Percentiles rank a stretch among this genome's conserved stretches.
phyloP scores from a whole-genome alignment of 2,888 invertebrate genomes.

The Oxyscelio sp. region DNA sequence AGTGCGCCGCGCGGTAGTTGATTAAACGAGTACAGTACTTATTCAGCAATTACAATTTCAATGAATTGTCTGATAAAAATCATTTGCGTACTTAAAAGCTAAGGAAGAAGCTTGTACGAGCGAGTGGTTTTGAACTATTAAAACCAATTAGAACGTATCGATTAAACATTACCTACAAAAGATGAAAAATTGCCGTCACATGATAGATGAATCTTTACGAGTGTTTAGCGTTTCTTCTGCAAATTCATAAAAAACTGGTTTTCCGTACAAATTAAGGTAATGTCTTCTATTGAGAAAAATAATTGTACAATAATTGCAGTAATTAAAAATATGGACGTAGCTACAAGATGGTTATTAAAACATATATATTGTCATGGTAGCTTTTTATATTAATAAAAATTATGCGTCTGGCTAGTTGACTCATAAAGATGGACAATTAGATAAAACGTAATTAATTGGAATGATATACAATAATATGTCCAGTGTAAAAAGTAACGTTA shows the following conservation, averaged over 20 bases:
- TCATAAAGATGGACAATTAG: not conserved
- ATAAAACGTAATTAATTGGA: conserved; percentile 5
- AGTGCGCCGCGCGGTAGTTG: conserved; percentile 68
- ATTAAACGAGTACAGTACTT: conserved; percentile 69
- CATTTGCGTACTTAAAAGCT: conserved; percentile 62
- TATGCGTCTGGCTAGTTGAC: not conserved
- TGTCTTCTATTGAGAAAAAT: not conserved
- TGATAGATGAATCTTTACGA: not conserved
- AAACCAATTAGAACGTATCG: conserved; percentile 15
- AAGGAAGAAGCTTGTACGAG: not conserved
- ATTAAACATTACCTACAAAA: not conserved
- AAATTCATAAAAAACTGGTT: not conserved
- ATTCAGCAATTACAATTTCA: conserved; percentile 73
- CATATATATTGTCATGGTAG: not conserved
- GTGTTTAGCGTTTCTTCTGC: not conserved
- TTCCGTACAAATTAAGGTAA: not conserved
- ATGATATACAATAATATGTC: not conserved
- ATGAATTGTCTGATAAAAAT: conserved; percentile 73
- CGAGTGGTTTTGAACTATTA: conserved; percentile 12
- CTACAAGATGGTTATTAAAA: not conserved
- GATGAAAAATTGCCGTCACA: not conserved
- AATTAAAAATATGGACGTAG: not conserved
- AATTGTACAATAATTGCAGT: not conserved
- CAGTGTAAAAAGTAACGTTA: not conserved
- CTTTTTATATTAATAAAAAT: not conserved